Evolutionary conservation across 2,888 invertebrate genomes (phyloP), one percentile per base, ranked within the genome.

Genomic region (Imbricaverruca yamaguchii): DNA sequence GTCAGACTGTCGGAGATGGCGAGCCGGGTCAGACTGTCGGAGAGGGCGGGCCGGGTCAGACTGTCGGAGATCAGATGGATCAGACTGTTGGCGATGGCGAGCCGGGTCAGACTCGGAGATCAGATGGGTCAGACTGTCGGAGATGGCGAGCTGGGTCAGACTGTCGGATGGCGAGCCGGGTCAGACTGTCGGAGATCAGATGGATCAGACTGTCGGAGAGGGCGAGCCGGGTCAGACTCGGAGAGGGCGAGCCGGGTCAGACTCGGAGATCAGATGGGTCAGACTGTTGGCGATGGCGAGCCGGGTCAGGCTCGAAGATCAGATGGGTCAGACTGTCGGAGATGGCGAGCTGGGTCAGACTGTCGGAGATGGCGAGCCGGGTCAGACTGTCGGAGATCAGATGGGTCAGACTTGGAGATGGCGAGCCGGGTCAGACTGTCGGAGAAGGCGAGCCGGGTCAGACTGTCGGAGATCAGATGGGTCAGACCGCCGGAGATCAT

Each of bases 381-480:
- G 15, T 13, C 39, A 39, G 39, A 39, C 39, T 39, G 39, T 39
- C 39, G 39, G 39, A 39, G 18, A 18, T 81, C 53, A 39, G 57
- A 18, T 13, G 61, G 23, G n/a, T 23, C 23, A 23, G 65, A 61
- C 61, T 9, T 12, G 4, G 61, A 61, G 39, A n/a, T n/a, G n/a
- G 4, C 4, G 2, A 39, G 39, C 1, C 4, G 39, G 39, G 39
- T 39, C 39, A 4, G 39, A 39, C 39, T 39, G 39, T 39, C 39
- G 39, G 39, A 39, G 39, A 39, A 3, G 39, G 39, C 39, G 39
- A 39, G 39, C 39, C 39, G 39, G 4, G 39, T 39, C 39, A 39
- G 39, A 39, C 39, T 39, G 39, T 39, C 39, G 88, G 99, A 99
- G 1, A 94, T 93, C 84, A 98, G 90, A 80, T 96, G n/a, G n/a